Percentiles rank a stretch among this genome's conserved stretches.
phyloP scores from a whole-genome alignment of 35 echinoderm and acorn worm species.

The Lytechinus variegatus region DNA sequence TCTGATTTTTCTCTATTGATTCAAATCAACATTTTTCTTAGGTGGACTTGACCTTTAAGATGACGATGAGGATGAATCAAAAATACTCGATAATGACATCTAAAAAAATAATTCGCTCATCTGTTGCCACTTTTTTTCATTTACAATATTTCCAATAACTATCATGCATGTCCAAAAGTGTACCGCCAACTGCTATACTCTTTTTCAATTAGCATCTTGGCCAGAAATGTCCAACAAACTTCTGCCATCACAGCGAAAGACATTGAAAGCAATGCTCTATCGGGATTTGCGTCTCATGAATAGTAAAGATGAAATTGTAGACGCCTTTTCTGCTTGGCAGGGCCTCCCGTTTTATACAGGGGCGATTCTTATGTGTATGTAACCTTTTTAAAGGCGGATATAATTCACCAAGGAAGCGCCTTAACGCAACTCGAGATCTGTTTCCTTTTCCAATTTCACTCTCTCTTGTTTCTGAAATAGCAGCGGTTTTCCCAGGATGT shows the following conservation, averaged over 20 bases:
- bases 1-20: no score
- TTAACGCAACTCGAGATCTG: neutral
- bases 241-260: no score
- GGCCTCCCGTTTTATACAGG: conserved; percentile 8
- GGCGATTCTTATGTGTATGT: neutral
- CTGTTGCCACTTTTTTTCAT: no score
- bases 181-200: neutral
- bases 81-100: no score
- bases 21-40: no score
- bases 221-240: no score
- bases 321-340: neutral
- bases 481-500: neutral
- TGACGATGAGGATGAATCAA: no score
- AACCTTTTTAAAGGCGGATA: conserved; percentile 12
- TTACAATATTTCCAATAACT: no score
- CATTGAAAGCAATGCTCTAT: neutral
- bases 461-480: conserved; percentile 4
- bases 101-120: no score
- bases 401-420: neutral
- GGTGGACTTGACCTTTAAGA: no score
- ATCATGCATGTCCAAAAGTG: neutral
- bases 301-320: neutral
- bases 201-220: no score
- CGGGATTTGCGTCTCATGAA: neutral
- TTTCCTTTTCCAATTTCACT: conserved; percentile 13